phyloP scores from a whole-genome alignment of 2,113 vertebrate genomes.

The Xerus inauris region DNA sequence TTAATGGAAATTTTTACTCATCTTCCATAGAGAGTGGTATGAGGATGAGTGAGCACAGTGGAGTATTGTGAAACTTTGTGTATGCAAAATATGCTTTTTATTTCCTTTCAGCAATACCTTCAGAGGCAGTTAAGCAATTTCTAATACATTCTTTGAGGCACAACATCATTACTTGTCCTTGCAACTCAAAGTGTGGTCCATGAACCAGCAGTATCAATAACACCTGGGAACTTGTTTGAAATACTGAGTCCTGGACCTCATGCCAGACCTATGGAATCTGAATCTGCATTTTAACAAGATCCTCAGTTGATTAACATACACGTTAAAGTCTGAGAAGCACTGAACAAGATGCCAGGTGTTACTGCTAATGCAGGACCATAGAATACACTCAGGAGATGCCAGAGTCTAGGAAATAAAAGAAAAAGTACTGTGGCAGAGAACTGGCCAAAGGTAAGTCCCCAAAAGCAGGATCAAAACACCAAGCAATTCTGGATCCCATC shows the following conservation, averaged over 20 bases:
- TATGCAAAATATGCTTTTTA: slow-evolving; percentile 48
- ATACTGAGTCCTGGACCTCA: neutral
- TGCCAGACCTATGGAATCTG: neutral
- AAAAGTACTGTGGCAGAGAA: neutral
- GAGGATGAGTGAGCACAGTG: slow-evolving; percentile 17
- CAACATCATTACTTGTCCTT: neutral
- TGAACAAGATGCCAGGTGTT: neutral
- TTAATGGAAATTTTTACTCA: slow-evolving; percentile 70
- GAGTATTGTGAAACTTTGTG: slow-evolving; percentile 51
- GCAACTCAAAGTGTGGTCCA: neutral
- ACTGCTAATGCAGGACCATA: fast-evolving
- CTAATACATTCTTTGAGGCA: slow-evolving; percentile 49
- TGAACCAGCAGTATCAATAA: neutral
- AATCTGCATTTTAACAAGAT: neutral
- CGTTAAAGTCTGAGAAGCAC: neutral
- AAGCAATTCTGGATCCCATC: neutral
- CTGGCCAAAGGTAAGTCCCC: neutral
- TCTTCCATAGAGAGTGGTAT: slow-evolving; percentile 17
- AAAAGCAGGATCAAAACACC: neutral
- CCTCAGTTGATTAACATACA: neutral
- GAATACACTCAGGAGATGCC: neutral
- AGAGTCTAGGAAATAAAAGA: neutral
- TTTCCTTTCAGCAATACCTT: slow-evolving; percentile 55
- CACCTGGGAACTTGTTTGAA: neutral
- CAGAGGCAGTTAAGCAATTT: neutral